Conservation (phyloP, 2,888 invertebrate species). For the Agrotis ipsilon region DNA sequence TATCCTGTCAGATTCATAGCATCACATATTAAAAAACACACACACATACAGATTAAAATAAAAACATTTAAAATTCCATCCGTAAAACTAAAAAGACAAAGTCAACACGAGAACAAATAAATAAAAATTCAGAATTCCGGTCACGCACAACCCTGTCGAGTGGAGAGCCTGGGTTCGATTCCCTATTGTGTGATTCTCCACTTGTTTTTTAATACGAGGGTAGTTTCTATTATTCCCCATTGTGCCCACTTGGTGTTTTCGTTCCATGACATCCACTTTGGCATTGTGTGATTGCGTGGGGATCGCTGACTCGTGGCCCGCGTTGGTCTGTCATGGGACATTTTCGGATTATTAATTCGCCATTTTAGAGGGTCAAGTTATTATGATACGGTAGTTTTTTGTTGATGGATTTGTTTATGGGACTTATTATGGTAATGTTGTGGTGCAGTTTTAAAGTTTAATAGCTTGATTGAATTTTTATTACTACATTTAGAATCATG, state of each 20-base stretch:
- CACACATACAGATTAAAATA: constrained; percentile 10
- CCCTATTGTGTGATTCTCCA: constrained; percentile 86
- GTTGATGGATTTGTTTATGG: constrained; percentile 44
- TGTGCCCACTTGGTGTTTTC: constrained; percentile 85
- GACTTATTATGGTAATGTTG: constrained; percentile 18
- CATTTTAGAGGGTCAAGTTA: constrained; percentile 80
- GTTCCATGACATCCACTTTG: constrained; percentile 86
- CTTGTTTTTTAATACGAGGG: constrained; percentile 90
- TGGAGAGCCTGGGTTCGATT: constrained; percentile 84
- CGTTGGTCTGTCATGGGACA: constrained; percentile 54
- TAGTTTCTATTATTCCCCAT: constrained; percentile 88
- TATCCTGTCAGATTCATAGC: constrained; percentile 26
- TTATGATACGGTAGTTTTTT: constrained; percentile 68
- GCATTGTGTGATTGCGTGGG: constrained; percentile 65
- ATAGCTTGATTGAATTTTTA: neutral
- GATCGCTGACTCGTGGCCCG: constrained; percentile 46
- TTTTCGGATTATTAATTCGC: constrained; percentile 78
- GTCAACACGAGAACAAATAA: constrained; percentile 69
- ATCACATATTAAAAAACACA: constrained; percentile 8
- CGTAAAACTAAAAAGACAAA: constrained; percentile 54
- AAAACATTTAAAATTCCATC: constrained; percentile 55
- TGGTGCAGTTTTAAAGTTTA: neutral
- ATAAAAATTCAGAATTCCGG: constrained; percentile 78
- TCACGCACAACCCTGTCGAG: constrained; percentile 87
- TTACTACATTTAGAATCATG: neutral